Conservation (phyloP, 2,888 invertebrate genomes). For the Neria commutata region DNA sequence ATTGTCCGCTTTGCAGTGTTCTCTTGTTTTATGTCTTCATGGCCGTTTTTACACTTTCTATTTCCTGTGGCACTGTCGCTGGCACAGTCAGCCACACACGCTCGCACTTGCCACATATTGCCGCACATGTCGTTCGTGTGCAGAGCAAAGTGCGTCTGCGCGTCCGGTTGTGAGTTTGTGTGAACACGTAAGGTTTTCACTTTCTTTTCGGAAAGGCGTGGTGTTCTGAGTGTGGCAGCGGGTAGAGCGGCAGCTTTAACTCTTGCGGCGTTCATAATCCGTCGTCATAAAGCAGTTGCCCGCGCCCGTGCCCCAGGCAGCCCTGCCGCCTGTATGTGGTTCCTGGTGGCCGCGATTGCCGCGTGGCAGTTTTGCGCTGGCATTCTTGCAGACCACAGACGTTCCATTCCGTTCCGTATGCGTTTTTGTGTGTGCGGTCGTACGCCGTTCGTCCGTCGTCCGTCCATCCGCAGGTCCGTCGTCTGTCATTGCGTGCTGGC, state of each 20-base stretch:
- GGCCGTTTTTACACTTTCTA: too few species aligned
- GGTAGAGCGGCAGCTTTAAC: not conserved
- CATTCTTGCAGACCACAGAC: not conserved
- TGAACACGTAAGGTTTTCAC: not conserved
- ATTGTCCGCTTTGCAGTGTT: not conserved
- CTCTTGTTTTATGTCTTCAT: too few species aligned
- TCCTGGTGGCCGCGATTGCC: not conserved
- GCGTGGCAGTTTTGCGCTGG: too few species aligned
- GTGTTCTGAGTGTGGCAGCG: too few species aligned
- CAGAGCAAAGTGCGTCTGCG: not conserved
- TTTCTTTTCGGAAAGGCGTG: not conserved
- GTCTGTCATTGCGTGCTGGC: not conserved
- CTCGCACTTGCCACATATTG: too few species aligned
- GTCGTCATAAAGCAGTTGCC: not conserved
- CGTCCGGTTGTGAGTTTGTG: not conserved
- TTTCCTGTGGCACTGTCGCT: not conserved
- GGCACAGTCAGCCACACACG: too few species aligned
- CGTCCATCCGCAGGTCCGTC: not conserved
- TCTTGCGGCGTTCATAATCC: not conserved
- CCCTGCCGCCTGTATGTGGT: not conserved
- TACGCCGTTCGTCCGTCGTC: not conserved
- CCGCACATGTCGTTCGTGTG: not conserved
- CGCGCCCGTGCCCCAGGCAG: not conserved
- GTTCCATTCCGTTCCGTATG: not conserved
- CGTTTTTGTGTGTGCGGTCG: not conserved